Evolutionary conservation across 2,797 vertebrate species (phyloP).

Genomic region (Anguilla megastoma): DNA sequence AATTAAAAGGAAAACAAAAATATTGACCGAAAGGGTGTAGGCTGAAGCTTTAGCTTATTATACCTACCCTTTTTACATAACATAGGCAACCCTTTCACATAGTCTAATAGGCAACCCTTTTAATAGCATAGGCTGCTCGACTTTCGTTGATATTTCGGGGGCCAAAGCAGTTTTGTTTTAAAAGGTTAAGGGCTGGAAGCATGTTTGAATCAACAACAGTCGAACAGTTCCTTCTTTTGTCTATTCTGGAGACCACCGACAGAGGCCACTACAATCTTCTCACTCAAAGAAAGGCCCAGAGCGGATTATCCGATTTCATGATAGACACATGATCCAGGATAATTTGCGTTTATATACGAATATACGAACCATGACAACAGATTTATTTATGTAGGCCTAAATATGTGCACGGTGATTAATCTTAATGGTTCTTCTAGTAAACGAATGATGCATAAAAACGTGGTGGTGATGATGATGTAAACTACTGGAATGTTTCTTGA

Average conservation of each 20-base stretch:
- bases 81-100: no score
- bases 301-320: background rate
- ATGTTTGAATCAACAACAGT: background rate
- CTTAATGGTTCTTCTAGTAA: no score
- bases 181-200: background rate
- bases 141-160: background rate
- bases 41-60: no score
- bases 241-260: slow-evolving; percentile 7
- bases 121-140: no score
- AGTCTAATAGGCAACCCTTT: no score
- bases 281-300: background rate
- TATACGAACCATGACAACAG: background rate
- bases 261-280: slow-evolving; percentile 36
- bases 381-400: background rate
- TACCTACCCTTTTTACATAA: no score
- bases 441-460: no score
- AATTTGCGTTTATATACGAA: background rate
- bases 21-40: no score
- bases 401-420: no score
- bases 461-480: slow-evolving; percentile 18
- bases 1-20: no score
- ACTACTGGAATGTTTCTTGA: background rate
- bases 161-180: background rate
- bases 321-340: background rate
- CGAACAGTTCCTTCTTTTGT: background rate